A percentile compares a stretch with the other conserved stretches of the same genome.
Conservation (phyloP, 37 sponge, comb jelly and placozoan species). For the Halichondria panicea region DNA sequence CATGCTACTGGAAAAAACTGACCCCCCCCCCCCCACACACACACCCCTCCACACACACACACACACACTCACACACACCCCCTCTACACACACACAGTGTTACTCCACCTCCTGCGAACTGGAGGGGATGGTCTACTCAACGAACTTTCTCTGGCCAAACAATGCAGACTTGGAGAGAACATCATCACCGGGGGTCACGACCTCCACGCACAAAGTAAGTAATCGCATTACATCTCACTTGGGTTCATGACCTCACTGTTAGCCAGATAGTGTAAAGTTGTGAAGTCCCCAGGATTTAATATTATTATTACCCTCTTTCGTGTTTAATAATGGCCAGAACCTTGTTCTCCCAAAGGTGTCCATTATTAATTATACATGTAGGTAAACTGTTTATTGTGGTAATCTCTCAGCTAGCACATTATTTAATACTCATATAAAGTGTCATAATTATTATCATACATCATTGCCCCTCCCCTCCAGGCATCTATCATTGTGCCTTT, state of each 20-base stretch:
- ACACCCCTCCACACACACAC: too few species aligned
- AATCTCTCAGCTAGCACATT: constrained; percentile 7
- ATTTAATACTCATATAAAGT: not conserved
- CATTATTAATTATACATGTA: not conserved
- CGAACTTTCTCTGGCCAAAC: constrained; percentile 41
- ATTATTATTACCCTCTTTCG: too few species aligned
- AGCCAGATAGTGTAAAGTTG: not conserved
- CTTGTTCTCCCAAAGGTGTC: constrained; percentile 19
- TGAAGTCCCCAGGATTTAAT: too few species aligned
- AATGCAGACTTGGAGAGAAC: constrained; percentile 50
- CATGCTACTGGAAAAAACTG: too few species aligned
- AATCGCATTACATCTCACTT: not conserved
- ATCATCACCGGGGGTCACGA: constrained; percentile 50
- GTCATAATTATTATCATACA: constrained; percentile 3
- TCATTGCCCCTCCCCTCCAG: constrained; percentile 22
- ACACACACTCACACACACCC: too few species aligned
- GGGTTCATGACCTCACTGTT: not conserved
- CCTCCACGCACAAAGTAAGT: constrained; percentile 45
- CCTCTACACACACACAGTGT: too few species aligned
- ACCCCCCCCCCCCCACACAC: too few species aligned
- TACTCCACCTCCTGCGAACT: constrained; percentile 19
- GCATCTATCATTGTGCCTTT: constrained; percentile 58
- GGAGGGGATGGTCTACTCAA: constrained; percentile 38
- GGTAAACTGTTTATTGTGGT: not conserved
- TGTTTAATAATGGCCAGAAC: too few species aligned